phyloP scores from a whole-genome alignment of 2,113 vertebrate species.

The Coptodon bakossiorum region DNA sequence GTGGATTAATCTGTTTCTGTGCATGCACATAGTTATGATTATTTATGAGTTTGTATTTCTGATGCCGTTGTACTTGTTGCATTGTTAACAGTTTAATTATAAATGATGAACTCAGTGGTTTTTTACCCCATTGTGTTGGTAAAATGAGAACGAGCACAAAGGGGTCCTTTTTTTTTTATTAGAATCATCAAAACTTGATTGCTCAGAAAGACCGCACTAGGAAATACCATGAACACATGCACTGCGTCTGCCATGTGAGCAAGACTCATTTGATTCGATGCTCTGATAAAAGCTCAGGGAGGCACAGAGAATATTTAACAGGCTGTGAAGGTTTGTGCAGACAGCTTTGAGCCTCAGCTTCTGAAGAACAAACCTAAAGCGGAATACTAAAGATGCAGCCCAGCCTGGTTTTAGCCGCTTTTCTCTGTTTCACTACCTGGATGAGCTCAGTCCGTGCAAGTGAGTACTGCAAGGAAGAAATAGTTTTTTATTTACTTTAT shows the following conservation, averaged over 20 bases:
- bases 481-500: background rate
- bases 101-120: slow-evolving; percentile 19
- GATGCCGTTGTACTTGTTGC: background rate
- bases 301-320: background rate
- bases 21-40: background rate
- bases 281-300: background rate
- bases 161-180: background rate
- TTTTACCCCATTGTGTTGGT: background rate
- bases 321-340: background rate
- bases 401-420: background rate
- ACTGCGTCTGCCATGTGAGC: background rate
- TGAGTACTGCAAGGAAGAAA: slow-evolving; percentile 12
- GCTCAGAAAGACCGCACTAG: background rate
- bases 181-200: background rate
- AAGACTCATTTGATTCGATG: background rate
- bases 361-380: background rate
- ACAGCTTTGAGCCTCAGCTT: background rate
- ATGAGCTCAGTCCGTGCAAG: background rate
- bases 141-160: background rate
- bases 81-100: background rate
- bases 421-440: slow-evolving; percentile 31
- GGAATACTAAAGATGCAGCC: slow-evolving; percentile 24
- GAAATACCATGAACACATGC: background rate
- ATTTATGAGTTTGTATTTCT: background rate
- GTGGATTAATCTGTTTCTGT: background rate